Evolutionary conservation across 2,797 vertebrate genomes (phyloP).

Genomic region (Okamejei kenojei): DNA sequence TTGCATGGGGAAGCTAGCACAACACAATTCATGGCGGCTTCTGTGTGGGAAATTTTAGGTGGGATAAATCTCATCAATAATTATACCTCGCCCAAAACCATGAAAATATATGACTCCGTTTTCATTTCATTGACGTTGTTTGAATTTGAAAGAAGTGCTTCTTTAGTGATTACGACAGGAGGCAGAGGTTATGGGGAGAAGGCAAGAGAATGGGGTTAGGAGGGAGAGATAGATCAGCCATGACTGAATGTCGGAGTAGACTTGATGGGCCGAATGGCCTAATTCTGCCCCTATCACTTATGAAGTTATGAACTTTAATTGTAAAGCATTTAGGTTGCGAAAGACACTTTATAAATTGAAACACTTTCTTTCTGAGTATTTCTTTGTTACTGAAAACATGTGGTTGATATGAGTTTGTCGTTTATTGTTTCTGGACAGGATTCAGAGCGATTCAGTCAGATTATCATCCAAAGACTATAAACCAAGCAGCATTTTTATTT

Average conservation of each 20-base stretch:
- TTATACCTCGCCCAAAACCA: neutral
- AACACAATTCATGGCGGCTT: too few species aligned
- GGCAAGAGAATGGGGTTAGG: too few species aligned
- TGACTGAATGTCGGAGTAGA: too few species aligned
- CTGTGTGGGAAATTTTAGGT: too few species aligned
- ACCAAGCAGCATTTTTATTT: neutral
- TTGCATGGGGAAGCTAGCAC: neutral
- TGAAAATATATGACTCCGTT: neutral
- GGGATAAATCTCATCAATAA: neutral
- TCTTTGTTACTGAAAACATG: neutral
- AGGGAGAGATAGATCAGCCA: too few species aligned
- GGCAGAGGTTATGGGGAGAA: too few species aligned
- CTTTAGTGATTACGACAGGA: neutral
- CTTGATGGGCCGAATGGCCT: too few species aligned
- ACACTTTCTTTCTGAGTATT: neutral
- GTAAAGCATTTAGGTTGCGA: neutral
- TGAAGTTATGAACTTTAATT: too few species aligned
- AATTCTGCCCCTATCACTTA: too few species aligned
- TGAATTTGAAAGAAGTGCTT: neutral
- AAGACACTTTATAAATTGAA: neutral
- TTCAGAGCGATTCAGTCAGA: neutral
- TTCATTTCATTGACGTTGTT: neutral
- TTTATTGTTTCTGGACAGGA: neutral
- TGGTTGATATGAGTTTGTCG: neutral
- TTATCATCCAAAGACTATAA: conserved; percentile 8